Conservation (phyloP, 2,113 vertebrate species). For the Scopus umbretta region DNA sequence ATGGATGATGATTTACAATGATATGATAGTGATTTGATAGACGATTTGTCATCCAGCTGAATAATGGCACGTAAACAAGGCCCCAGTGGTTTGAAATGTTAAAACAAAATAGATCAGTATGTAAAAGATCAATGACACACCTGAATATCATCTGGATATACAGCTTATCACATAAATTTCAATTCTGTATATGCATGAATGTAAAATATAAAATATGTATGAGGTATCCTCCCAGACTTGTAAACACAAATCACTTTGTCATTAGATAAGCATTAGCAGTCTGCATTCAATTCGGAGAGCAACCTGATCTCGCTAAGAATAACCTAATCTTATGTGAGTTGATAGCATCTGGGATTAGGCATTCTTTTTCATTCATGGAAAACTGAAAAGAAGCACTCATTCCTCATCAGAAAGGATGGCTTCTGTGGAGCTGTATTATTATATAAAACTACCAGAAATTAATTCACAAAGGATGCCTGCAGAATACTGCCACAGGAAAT, state of each 20-base stretch:
- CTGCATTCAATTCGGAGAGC: not conserved
- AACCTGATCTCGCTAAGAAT: conserved; percentile 6
- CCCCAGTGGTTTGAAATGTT: not conserved
- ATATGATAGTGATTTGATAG: not conserved
- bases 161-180: not conserved
- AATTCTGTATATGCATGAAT: not conserved
- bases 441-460: conserved; percentile 54
- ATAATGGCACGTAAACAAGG: not conserved
- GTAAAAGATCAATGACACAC: not conserved
- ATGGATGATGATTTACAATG: not conserved
- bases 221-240: not conserved
- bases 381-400: conserved; percentile 18
- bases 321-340: not conserved
- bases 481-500: not conserved
- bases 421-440: conserved; percentile 49
- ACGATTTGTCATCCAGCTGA: not conserved
- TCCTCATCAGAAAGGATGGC: not conserved
- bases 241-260: not conserved
- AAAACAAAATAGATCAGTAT: not conserved
- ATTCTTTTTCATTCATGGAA: conserved; percentile 31
- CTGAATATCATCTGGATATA: not conserved
- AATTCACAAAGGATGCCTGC: conserved; percentile 43
- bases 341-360: conserved; percentile 26
- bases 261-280: not conserved
- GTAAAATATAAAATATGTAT: not conserved